Conservation (phyloP, 2,113 vertebrate genomes). For the Plotosus lineatus region DNA sequence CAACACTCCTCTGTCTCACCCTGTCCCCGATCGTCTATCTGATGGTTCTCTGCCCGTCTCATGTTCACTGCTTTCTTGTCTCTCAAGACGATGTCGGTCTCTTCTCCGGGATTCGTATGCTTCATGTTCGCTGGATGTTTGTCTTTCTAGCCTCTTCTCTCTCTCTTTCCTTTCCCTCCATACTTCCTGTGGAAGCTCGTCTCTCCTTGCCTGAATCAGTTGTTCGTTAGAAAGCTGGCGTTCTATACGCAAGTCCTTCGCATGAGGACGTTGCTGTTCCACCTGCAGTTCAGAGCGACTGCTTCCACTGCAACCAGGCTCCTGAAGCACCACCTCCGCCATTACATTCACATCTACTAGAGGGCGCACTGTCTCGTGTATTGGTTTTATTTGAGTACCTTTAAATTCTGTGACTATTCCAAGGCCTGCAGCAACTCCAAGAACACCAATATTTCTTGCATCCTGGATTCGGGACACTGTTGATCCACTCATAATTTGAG, state of each 20-base stretch:
- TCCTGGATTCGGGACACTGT: slow-evolving; percentile 62
- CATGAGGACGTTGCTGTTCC: slow-evolving; percentile 62
- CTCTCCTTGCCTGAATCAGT: slow-evolving; percentile 73
- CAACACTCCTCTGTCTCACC: slow-evolving; percentile 36
- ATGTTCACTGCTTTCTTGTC: slow-evolving; percentile 88
- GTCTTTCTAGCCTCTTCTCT: slow-evolving; percentile 73
- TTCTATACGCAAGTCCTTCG: slow-evolving; percentile 70
- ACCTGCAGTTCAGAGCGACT: slow-evolving; percentile 70
- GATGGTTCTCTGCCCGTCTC: slow-evolving; percentile 76
- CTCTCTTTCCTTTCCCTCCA: slow-evolving; percentile 73
- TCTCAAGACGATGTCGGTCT: slow-evolving; percentile 78
- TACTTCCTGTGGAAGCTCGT: slow-evolving; percentile 77
- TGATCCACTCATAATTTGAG: slow-evolving; percentile 71
- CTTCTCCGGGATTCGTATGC: slow-evolving; percentile 75
- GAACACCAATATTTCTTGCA: slow-evolving; percentile 51
- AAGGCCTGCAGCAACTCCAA: slow-evolving; percentile 64
- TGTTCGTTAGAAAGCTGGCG: slow-evolving; percentile 77
- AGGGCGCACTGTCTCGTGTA: slow-evolving; percentile 71
- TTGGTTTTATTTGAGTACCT: slow-evolving; percentile 70
- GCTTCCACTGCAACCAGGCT: slow-evolving; percentile 57
- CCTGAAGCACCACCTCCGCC: slow-evolving; percentile 75
- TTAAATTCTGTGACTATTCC: slow-evolving; percentile 63
- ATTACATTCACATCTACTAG: slow-evolving; percentile 68
- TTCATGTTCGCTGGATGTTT: slow-evolving; percentile 79
- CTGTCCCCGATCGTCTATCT: slow-evolving; percentile 69